These are phyloP conservation scores for Chlorodrepanis virens DNA, from an alignment of 2,113 vertebrate species.

Conservation along the genomic window DNA sequence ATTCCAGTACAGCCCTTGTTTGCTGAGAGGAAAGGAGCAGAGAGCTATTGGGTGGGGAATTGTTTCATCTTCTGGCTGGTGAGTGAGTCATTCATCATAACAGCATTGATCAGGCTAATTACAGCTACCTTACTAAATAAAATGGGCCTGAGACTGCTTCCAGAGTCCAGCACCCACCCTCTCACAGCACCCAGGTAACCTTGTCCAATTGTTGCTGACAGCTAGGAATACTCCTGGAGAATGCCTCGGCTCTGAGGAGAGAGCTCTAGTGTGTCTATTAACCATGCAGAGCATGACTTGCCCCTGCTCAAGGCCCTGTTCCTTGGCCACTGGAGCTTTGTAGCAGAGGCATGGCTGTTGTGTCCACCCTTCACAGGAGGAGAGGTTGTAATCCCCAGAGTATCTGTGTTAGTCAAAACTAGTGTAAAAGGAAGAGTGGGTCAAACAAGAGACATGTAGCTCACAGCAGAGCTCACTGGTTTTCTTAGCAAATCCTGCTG, in stretches of 20 bases:
- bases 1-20: not conserved
- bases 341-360: not conserved
- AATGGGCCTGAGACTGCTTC: not conserved
- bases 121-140: not conserved
- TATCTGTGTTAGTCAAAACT: not conserved
- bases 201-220: not conserved
- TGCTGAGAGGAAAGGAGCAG: not conserved
- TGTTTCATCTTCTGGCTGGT: not conserved
- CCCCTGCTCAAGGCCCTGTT: not conserved
- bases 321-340: not conserved
- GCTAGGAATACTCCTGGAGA: not conserved
- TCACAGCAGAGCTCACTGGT: not conserved
- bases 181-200: not conserved
- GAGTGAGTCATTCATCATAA: not conserved
- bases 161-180: not conserved
- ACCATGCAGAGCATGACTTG: fast-evolving
- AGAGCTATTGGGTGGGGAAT: not conserved
- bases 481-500: constrained; percentile 1
- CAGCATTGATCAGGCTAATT: not conserved
- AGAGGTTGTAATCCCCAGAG: not conserved
- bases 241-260: not conserved
- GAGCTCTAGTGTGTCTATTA: not conserved
- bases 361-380: not conserved
- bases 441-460: not conserved
- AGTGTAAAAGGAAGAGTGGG: not conserved